phyloP scores from a whole-genome alignment of 2,888 invertebrate species.

The Diadegma fenestrale region DNA sequence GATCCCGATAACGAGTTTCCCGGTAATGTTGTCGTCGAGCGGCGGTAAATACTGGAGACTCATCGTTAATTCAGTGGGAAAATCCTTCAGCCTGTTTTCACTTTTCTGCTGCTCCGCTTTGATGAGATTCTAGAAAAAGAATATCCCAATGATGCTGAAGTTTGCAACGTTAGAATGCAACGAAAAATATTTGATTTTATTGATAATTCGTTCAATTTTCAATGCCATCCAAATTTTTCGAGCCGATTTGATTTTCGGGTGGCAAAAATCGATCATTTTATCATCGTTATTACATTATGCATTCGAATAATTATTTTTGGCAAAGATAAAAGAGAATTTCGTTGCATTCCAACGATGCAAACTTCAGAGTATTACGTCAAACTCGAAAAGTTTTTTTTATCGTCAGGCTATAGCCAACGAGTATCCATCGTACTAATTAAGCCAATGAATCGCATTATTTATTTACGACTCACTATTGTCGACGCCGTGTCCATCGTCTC shows the following conservation, averaged over 20 bases:
- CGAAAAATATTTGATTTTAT: too few species aligned
- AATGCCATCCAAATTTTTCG: too few species aligned
- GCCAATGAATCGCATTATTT: neutral
- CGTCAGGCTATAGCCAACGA: neutral
- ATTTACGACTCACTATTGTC: conserved; percentile 55
- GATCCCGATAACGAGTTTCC: conserved; percentile 82
- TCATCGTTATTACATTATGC: too few species aligned
- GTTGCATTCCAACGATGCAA: too few species aligned
- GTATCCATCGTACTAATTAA: neutral
- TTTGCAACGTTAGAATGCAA: too few species aligned
- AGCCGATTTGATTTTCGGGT: too few species aligned
- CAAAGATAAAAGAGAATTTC: too few species aligned
- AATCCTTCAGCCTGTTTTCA: conserved; percentile 77
- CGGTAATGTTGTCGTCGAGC: conserved; percentile 77
- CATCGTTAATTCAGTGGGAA: conserved; percentile 82
- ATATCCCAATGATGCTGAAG: neutral
- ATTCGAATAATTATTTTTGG: too few species aligned
- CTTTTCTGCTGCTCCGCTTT: conserved; percentile 76
- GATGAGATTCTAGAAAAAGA: conserved; percentile 77
- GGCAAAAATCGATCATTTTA: too few species aligned
- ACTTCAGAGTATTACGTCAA: neutral
- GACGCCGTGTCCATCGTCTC: conserved; percentile 63
- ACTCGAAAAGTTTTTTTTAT: neutral
- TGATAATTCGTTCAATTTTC: too few species aligned
- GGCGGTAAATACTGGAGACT: conserved; percentile 82